Percentiles rank a stretch among this genome's conserved stretches.
phyloP scores from a whole-genome alignment of 2,797 vertebrate species.

The Spinus olivaceus region DNA sequence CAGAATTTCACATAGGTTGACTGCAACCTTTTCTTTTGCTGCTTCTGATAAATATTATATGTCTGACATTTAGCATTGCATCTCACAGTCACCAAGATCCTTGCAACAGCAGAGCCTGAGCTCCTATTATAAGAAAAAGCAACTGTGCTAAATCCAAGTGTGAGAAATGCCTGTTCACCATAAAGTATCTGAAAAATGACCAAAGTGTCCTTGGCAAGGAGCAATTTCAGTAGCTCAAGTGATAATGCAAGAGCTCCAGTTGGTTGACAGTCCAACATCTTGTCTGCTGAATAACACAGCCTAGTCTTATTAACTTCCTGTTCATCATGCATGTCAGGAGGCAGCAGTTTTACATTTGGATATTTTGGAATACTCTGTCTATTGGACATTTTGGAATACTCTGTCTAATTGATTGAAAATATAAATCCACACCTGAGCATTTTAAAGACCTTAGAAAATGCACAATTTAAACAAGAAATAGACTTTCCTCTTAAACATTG shows the following conservation, averaged over 20 bases:
- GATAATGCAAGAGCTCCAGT: neutral
- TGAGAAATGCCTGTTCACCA: neutral
- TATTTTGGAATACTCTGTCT: neutral
- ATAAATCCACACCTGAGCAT: neutral
- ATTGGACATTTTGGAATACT: neutral
- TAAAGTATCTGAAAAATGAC: neutral
- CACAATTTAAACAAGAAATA: neutral
- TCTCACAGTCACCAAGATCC: neutral
- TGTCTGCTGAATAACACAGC: neutral
- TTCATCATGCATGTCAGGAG: neutral
- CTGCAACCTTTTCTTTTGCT: slow-evolving; percentile 4
- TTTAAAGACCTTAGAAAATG: neutral
- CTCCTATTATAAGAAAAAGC: neutral
- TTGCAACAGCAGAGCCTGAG: neutral
- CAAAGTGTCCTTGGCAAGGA: neutral
- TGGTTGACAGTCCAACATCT: neutral
- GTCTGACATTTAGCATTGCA: slow-evolving; percentile 21
- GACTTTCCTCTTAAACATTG: neutral
- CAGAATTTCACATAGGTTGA: neutral
- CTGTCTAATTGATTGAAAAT: neutral
- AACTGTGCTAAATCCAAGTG: neutral
- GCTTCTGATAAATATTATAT: slow-evolving; percentile 27
- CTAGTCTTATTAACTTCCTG: neutral
- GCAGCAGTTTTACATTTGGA: neutral
- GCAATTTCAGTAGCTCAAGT: neutral